A percentile compares a stretch with the other conserved stretches of the same genome.
Evolutionary conservation across 1,140 invertebrate genomes (phyloP).

Genomic region (Calephelis virginiensis): DNA sequence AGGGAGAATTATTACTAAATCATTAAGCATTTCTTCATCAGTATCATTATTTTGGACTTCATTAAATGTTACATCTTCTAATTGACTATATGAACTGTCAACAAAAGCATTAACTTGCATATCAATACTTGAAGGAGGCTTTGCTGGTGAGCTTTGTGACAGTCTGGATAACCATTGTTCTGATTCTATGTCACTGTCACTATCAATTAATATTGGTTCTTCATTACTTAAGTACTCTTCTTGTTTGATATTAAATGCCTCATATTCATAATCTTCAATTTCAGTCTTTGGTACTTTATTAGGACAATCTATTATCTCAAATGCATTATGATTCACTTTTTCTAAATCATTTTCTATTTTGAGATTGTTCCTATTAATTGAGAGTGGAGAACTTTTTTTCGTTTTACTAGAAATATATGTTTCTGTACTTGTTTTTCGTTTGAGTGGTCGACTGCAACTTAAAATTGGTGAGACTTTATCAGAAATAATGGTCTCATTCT

Average conservation of each 20-base stretch:
- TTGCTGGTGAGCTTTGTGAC: constrained; percentile 62
- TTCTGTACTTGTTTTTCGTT: constrained; percentile 37
- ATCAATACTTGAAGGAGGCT: constrained; percentile 43
- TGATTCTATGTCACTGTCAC: constrained; percentile 65
- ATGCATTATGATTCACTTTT: constrained; percentile 50
- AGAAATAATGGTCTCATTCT: constrained; percentile 9
- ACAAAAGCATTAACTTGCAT: constrained; percentile 33
- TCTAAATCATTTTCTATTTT: constrained; percentile 12
- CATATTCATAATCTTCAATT: constrained; percentile 54
- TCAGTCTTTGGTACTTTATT: constrained; percentile 43
- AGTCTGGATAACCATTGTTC: constrained; percentile 55
- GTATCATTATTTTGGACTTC: constrained; percentile 36
- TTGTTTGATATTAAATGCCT: constrained; percentile 66
- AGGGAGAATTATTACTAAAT: constrained; percentile 46
- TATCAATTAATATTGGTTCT: constrained; percentile 56
- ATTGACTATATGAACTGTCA: constrained; percentile 62
- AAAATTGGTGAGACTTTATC: constrained; percentile 12
- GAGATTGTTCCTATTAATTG: constrained; percentile 3
- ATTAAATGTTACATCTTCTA: constrained; percentile 46
- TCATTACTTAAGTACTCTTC: constrained; percentile 59
- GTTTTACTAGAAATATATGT: neutral
- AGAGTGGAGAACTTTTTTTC: neutral
- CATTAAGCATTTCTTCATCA: constrained; percentile 43
- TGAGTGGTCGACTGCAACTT: constrained; percentile 20
- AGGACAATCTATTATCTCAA: constrained; percentile 24